Conservation (phyloP, 92 coral and sea anemone species). For the Epizoanthus rinbou region DNA sequence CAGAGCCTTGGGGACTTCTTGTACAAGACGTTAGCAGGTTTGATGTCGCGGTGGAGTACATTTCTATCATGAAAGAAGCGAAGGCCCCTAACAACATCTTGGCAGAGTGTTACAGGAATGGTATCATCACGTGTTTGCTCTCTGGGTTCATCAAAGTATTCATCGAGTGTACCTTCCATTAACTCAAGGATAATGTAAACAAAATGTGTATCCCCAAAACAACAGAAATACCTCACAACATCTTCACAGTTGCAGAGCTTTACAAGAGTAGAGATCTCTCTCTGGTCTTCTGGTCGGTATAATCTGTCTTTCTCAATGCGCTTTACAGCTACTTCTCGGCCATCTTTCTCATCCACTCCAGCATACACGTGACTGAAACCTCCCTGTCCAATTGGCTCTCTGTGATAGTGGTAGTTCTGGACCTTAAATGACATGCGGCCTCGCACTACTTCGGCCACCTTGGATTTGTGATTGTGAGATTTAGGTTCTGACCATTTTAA, state of each 20-base stretch:
- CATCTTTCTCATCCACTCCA: conserved; percentile 48
- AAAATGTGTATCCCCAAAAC: conserved; percentile 18
- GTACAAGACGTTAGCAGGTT: conserved; percentile 61
- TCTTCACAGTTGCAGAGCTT: conserved; percentile 52
- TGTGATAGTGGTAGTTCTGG: conserved; percentile 26
- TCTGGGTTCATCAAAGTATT: conserved; percentile 16
- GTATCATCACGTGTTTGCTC: background rate
- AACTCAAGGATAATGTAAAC: conserved; percentile 47
- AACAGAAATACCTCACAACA: conserved; percentile 42
- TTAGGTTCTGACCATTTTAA: conserved; percentile 31
- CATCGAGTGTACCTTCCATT: conserved; percentile 58
- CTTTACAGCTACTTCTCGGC: conserved; percentile 57
- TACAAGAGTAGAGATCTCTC: conserved; percentile 50
- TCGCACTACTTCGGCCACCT: conserved; percentile 37
- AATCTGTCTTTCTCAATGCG: conserved; percentile 52
- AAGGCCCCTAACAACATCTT: conserved; percentile 47
- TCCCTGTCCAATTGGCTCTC: conserved; percentile 44
- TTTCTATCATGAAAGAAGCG: conserved; percentile 41
- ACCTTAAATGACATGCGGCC: conserved; percentile 13
- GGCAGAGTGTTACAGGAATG: conserved; percentile 33
- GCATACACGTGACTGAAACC: conserved; percentile 51
- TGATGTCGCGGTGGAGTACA: conserved; percentile 65
- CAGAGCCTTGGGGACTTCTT: conserved; percentile 47
- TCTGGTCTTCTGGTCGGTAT: conserved; percentile 37
- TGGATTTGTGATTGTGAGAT: conserved; percentile 27